Conservation (phyloP, 2,888 invertebrate genomes). For the Cantharis rustica region DNA sequence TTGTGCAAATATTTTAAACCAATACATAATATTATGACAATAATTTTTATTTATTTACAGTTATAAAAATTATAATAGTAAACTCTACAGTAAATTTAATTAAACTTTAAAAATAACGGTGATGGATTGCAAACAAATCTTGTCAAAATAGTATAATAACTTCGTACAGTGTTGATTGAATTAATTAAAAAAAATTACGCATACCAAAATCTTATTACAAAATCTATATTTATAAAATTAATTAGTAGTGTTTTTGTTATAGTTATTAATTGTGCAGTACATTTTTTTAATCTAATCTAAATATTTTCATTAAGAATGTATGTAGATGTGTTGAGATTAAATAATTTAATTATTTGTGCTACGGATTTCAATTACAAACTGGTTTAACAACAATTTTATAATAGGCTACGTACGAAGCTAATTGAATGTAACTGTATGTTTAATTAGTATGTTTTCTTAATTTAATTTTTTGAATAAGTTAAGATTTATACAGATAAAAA, state of each 20-base stretch:
- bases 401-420: background rate
- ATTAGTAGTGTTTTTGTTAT: background rate
- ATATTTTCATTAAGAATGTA: background rate
- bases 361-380: constrained; percentile 1
- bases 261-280: background rate
- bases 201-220: background rate
- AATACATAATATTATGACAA: background rate
- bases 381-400: background rate
- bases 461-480: background rate
- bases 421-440: background rate
- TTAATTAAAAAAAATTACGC: background rate
- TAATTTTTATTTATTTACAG: background rate
- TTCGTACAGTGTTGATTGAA: background rate
- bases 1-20: background rate
- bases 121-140: background rate
- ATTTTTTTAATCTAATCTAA: background rate
- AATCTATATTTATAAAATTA: background rate
- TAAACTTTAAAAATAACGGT: background rate
- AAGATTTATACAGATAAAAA: background rate
- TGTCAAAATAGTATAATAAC: background rate
- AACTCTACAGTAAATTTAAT: background rate
- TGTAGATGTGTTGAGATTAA: background rate
- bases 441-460: background rate
- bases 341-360: background rate
- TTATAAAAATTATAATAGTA: background rate